Base-by-base conservation (phyloP, 2,888 invertebrate genomes). In the Notodonta ziczac region DNA sequence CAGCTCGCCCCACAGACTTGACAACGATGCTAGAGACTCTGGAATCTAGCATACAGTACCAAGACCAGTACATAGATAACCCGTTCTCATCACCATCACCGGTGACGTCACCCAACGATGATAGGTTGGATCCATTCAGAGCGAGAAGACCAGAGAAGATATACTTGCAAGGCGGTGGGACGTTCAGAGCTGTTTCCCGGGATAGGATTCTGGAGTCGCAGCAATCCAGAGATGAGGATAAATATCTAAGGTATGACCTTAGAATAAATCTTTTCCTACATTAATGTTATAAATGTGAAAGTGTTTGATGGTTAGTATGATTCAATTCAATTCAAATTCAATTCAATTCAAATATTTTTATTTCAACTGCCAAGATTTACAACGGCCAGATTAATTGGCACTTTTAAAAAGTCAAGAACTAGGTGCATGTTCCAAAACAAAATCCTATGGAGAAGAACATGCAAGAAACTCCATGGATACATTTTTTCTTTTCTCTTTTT, bases 41-140 rank as follows among this genome's bases (percentile, higher is more conserved):
- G 1, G 94, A 93, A 69, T 85, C 93, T 0, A 88, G 84, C 57
- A 86, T 88, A 60, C 84, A 88, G 3, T 93, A 88, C 67, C 87
- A 91, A 48, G 93, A 93, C 32, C 91, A 91, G 60, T 93, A 94
- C 66, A 92, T 94, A 56, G 94, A 94, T 74, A 94, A 94, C 62
- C 94, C 94, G 0, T 94, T 94, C 73, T 94, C 94, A 4, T 94
- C 94, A 59, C 94, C 94, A 1, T 94, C 94, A 16, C 93, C 94
- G 0, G 76, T 94, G 4, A 94, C 94, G 6, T 94, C 94, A 58
- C 94, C 94, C 0, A 94, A 92, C 62, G 94, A 94, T 77, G 94
- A 93, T 12, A 76, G 88, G 58, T 57, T 89, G 24, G 83, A 88
- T 35, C 91, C 90, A 0, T 94, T 93, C 42, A 80, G 86, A 0